Evolutionary conservation across 2,888 invertebrate species (phyloP), one percentile per base, ranked within the genome.

Genomic region (Thalpophila matura): DNA sequence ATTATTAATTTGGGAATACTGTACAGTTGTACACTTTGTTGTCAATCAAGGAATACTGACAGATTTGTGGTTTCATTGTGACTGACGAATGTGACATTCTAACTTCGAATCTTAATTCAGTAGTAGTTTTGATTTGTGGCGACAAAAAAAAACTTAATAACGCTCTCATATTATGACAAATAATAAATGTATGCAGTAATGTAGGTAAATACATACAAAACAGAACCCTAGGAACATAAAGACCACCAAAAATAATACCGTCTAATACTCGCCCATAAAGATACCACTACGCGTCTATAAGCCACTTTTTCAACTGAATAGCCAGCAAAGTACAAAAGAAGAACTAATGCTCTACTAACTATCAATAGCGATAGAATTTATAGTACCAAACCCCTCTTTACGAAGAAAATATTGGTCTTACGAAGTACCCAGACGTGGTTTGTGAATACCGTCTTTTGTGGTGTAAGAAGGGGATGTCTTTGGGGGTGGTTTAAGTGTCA

Each of bases 321-420:
- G 91, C 85, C 86, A 77, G 74, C 59, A 71, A 83, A 86, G 82
- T 86, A 93, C 90, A 92, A 92, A 93, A 90, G 91, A 75, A 90
- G 90, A 90, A 92, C 91, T 93, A 94, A 94, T 94, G 94, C 79
- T 91, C 86, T 90, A 89, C 88, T 92, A 93, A 93, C 89, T 91
- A 93, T 93, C 93, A 94, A 94, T 94, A 86, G 92, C 84, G 86
- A 89, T 85, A 84, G 86, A 91, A 94, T 94, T 94, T 94, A 94
- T 93, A 86, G 92, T 82, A 81, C 85, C 86, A 86, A 85, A 84
- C 90, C 92, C 92, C 91, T 91, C 88, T 89, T 88, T 85, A 79
- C 83, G 90, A 89, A 90, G 91, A 92, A 93, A 93, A 94, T 94
- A 93, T 93, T 94, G 89, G 92, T 92, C 92, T 94, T 93, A 86